Evolutionary conservation across 2,888 invertebrate species (phyloP).

Genomic region (Cephalotes varians): DNA sequence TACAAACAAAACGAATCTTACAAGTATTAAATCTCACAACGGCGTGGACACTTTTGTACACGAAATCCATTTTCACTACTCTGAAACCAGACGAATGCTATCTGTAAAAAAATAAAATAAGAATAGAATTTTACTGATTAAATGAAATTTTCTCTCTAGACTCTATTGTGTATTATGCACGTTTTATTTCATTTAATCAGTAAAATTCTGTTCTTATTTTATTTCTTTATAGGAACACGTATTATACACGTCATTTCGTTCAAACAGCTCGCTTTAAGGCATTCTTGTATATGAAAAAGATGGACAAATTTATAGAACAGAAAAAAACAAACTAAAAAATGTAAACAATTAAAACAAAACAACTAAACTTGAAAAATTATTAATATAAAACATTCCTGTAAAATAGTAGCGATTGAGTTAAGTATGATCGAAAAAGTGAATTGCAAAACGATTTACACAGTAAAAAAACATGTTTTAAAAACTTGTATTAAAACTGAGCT

Average conservation of each 20-base stretch:
- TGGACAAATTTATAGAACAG: neutral
- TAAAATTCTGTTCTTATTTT: neutral
- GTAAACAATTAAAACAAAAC: no score
- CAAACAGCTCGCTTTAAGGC: neutral
- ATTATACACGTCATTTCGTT: no score
- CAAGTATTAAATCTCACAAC: neutral
- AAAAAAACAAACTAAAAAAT: no score
- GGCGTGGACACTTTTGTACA: neutral
- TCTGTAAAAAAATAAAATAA: neutral
- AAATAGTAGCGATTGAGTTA: no score
- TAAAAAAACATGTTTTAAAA: no score
- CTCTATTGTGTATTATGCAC: neutral
- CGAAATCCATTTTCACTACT: neutral
- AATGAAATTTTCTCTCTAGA: neutral
- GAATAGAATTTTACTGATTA: neutral
- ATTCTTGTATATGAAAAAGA: neutral
- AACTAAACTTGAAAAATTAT: neutral
- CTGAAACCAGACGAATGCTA: neutral
- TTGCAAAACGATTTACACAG: neutral
- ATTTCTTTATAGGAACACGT: no score
- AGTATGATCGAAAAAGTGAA: neutral
- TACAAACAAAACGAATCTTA: neutral
- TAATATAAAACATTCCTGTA: neutral
- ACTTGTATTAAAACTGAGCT: no score
- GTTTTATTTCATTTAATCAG: constrained; percentile 2